phyloP scores from a whole-genome alignment of 1,140 invertebrate genomes.

The Lasaia peninsularis region DNA sequence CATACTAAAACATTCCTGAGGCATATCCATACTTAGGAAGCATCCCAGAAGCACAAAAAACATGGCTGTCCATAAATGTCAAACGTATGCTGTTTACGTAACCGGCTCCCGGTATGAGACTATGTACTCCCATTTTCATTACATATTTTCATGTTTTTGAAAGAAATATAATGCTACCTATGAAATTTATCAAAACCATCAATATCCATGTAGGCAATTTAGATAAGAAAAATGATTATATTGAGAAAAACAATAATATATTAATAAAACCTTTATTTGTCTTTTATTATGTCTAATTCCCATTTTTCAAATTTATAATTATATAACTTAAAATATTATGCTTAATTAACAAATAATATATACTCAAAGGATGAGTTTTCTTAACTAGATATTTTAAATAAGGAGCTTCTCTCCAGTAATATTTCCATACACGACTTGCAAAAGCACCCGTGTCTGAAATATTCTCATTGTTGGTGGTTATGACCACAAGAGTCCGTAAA shows the following conservation, averaged over 20 bases:
- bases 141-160: background rate
- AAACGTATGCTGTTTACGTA: background rate
- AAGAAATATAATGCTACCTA: background rate
- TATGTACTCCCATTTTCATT: background rate
- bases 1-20: background rate
- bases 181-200: background rate
- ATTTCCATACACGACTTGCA: conserved; percentile 1
- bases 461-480: background rate
- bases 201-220: background rate
- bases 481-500: background rate
- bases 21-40: background rate
- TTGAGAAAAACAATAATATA: background rate
- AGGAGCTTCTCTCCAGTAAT: conserved; percentile 2
- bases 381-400: background rate
- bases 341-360: conserved; percentile 1
- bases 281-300: conserved; percentile 1
- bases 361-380: background rate
- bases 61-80: background rate
- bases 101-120: background rate
- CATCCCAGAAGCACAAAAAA: background rate
- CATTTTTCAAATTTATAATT: conserved; percentile 12
- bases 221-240: background rate
- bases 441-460: conserved; percentile 1
- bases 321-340: background rate
- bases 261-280: background rate